Evolutionary conservation across 1,140 invertebrate genomes (phyloP).

Genomic region (Calosoma granatense): DNA sequence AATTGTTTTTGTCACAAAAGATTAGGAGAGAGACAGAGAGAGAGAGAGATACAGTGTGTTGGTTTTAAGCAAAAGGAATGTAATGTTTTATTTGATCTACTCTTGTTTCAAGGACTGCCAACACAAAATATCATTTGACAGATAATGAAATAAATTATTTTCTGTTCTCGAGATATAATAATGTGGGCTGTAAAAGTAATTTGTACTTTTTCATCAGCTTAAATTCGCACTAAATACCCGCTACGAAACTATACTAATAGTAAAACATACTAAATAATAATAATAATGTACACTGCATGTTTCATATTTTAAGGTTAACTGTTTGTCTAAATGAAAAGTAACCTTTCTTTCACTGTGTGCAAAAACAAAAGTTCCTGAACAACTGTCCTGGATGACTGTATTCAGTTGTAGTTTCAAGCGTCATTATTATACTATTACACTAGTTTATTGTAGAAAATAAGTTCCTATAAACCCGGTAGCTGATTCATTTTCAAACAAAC

Average conservation of each 20-base stretch:
- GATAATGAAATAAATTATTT: neutral
- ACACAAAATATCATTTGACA: neutral
- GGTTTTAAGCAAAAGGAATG: neutral
- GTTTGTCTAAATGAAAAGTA: no score
- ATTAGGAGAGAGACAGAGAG: neutral
- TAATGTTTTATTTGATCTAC: neutral
- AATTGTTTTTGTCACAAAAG: neutral
- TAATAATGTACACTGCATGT: neutral
- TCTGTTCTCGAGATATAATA: neutral
- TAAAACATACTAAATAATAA: neutral
- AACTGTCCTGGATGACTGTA: no score
- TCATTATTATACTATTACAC: no score
- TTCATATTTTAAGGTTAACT: neutral
- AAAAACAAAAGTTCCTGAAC: neutral
- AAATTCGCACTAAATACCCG: neutral
- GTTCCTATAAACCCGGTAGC: no score
- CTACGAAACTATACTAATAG: neutral
- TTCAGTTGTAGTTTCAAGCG: no score
- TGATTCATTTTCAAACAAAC: no score
- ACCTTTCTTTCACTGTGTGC: no score
- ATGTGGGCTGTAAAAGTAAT: slow-evolving; percentile 1
- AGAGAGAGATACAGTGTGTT: neutral
- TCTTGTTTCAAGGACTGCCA: neutral
- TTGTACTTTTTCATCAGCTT: slow-evolving; percentile 1
- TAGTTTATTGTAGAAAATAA: no score